Evolutionary conservation across 1,140 invertebrate genomes (phyloP).

Genomic region (Bombus breviceps): DNA sequence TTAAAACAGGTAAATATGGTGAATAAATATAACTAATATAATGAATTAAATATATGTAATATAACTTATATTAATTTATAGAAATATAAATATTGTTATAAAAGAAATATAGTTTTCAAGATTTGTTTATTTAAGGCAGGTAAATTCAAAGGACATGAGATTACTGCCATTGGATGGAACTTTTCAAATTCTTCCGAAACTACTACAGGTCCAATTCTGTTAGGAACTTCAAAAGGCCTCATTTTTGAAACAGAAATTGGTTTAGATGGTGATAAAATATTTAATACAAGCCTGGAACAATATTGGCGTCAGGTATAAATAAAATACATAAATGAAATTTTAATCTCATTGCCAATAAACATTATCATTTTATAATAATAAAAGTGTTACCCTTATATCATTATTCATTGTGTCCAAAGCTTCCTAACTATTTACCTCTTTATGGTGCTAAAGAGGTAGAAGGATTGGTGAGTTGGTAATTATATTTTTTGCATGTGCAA

Average conservation of each 20-base stretch:
- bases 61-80: background rate
- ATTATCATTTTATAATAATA: slow-evolving; percentile 37
- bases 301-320: slow-evolving; percentile 93
- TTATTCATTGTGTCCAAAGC: slow-evolving; percentile 82
- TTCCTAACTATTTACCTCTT: slow-evolving; percentile 89
- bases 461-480: slow-evolving; percentile 85
- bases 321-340: slow-evolving; percentile 16
- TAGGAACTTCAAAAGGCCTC: slow-evolving; percentile 95
- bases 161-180: slow-evolving; percentile 97
- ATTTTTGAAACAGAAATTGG: slow-evolving; percentile 95
- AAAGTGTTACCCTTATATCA: slow-evolving; percentile 63
- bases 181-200: slow-evolving; percentile 87
- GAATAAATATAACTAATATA: background rate
- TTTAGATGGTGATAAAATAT: slow-evolving; percentile 91
- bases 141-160: slow-evolving; percentile 91
- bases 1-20: slow-evolving; percentile 82
- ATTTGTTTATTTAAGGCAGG: slow-evolving; percentile 76
- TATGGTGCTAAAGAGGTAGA: slow-evolving; percentile 88
- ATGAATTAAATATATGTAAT: background rate
- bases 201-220: slow-evolving; percentile 90
- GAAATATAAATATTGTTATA: background rate
- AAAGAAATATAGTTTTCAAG: slow-evolving; percentile 34
- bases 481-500: slow-evolving; percentile 26
- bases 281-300: slow-evolving; percentile 89
- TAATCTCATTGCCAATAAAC: slow-evolving; percentile 34